Percentiles rank a stretch among this genome's conserved stretches.
phyloP scores from a whole-genome alignment of 2,888 invertebrate species.

The Apamea monoglypha region DNA sequence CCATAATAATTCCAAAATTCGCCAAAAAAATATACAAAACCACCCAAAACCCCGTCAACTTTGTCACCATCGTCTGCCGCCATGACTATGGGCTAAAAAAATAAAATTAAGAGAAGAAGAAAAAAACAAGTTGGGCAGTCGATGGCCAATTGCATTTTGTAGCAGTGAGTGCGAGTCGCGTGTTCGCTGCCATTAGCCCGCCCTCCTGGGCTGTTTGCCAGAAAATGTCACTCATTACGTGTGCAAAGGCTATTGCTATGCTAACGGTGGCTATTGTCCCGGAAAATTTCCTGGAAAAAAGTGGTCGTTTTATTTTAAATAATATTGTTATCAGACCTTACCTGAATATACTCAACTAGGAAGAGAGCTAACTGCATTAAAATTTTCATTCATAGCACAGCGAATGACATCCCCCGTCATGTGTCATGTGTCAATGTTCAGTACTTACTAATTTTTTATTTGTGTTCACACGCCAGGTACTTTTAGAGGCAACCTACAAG shows the following conservation, averaged over 20 bases:
- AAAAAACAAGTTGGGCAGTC: conserved; percentile 75
- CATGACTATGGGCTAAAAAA: conserved; percentile 55
- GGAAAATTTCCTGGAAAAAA: neutral
- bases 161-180: conserved; percentile 82
- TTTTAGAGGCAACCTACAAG: too few species aligned
- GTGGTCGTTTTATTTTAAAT: too few species aligned
- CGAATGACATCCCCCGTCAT: too few species aligned
- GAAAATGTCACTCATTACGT: conserved; percentile 74
- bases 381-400: too few species aligned
- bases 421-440: too few species aligned
- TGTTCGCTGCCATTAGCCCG: conserved; percentile 84
- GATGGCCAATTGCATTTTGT: conserved; percentile 87
- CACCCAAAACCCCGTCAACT: neutral
- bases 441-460: too few species aligned
- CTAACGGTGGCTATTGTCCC: neutral
- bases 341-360: too few species aligned
- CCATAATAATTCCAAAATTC: neutral
- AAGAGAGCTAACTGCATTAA: too few species aligned
- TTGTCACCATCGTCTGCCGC: conserved; percentile 29
- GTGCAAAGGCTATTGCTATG: conserved; percentile 59
- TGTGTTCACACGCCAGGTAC: too few species aligned
- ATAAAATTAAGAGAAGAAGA: conserved; percentile 70
- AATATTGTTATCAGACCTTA: too few species aligned
- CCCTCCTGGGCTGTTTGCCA: conserved; percentile 85
- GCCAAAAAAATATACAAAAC: neutral